Percentiles rank a stretch among this genome's conserved stretches.
Conservation (phyloP, 2,113 vertebrate species). For the Cephalopterus ornatus region DNA sequence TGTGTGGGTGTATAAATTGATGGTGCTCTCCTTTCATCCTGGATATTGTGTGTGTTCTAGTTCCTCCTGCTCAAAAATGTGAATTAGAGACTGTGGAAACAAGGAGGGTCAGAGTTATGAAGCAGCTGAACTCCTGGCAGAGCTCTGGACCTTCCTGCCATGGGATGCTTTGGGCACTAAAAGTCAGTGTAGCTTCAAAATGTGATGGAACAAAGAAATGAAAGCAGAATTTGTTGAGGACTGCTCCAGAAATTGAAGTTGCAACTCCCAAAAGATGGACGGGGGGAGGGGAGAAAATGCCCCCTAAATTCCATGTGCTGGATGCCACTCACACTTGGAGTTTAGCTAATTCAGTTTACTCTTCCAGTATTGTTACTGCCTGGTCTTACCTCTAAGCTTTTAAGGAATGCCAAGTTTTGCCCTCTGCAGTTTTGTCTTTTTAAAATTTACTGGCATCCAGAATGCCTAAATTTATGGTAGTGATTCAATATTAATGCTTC, state of each 20-base stretch:
- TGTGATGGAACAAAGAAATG: background rate
- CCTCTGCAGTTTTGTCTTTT: background rate
- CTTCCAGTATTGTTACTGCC: accelerated
- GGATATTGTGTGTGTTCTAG: background rate
- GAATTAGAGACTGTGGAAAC: background rate
- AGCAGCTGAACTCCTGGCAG: background rate
- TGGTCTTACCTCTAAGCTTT: background rate
- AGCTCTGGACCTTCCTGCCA: background rate
- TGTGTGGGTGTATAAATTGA: background rate
- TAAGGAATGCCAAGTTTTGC: background rate
- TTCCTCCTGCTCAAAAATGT: background rate
- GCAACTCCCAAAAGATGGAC: background rate
- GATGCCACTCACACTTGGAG: background rate
- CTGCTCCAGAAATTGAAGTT: background rate
- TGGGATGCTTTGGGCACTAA: background rate
- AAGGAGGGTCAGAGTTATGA: background rate
- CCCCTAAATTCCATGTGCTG: background rate
- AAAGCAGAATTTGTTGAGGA: background rate
- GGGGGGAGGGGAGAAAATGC: accelerated
- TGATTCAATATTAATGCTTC: background rate
- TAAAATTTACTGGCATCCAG: background rate
- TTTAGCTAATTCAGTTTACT: background rate
- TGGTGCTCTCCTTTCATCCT: background rate
- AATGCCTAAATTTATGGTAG: background rate
- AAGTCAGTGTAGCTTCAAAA: background rate